Evolutionary conservation across 2,888 invertebrate genomes (phyloP).

Genomic region (Morpho helenor): DNA sequence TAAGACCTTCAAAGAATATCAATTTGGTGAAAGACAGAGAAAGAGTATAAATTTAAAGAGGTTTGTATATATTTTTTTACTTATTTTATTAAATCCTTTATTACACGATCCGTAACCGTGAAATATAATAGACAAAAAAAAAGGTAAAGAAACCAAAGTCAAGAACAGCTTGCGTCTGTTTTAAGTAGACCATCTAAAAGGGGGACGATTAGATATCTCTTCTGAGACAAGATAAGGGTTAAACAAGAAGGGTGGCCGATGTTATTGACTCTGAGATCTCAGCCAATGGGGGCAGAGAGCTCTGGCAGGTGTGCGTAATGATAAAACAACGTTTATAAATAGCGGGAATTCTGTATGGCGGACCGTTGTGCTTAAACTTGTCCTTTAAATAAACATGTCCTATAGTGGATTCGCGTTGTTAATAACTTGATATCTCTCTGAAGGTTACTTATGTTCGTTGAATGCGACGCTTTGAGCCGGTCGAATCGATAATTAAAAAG

Average conservation of each 20-base stretch:
- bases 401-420: background rate
- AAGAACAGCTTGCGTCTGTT: constrained; percentile 18
- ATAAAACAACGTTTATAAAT: constrained; percentile 66
- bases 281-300: constrained; percentile 54
- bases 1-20: no score
- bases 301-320: constrained; percentile 53
- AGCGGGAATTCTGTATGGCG: constrained; percentile 41
- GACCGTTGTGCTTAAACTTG: constrained; percentile 16
- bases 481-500: no score
- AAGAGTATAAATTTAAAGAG: no score
- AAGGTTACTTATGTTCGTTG: background rate
- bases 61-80: no score
- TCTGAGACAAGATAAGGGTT: constrained; percentile 50
- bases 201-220: constrained; percentile 27
- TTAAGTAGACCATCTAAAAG: constrained; percentile 17
- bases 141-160: constrained; percentile 2
- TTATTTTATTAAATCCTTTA: no score
- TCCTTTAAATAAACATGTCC: constrained; percentile 22
- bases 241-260: constrained; percentile 63
- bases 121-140: background rate
- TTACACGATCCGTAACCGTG: no score
- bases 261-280: constrained; percentile 60
- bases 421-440: background rate
- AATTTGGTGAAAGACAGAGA: no score
- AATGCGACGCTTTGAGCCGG: no score